phyloP scores from a whole-genome alignment of 2,113 vertebrate genomes.

The Cavia aperea region DNA sequence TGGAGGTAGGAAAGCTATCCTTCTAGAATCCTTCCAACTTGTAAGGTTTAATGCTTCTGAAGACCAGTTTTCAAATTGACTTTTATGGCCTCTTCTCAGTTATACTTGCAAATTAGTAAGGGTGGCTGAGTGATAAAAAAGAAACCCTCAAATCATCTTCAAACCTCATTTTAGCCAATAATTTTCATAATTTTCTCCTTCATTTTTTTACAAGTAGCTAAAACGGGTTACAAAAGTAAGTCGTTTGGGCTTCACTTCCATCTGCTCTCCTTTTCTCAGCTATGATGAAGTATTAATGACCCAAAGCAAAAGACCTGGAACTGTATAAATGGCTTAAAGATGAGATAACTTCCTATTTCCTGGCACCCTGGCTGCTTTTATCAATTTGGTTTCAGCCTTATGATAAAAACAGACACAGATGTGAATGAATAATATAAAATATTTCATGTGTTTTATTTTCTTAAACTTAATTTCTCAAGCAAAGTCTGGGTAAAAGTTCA shows the following conservation, averaged over 20 bases:
- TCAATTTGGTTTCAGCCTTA: background rate
- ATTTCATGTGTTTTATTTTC: background rate
- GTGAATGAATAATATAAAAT: conserved; percentile 30
- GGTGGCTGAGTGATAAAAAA: conserved; percentile 20
- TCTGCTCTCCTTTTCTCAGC: background rate
- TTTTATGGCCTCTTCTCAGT: background rate
- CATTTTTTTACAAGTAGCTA: background rate
- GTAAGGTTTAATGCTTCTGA: background rate
- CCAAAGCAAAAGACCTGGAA: background rate
- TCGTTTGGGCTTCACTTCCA: conserved; percentile 32
- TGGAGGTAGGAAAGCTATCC: background rate
- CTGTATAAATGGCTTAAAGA: background rate
- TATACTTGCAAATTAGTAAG: conserved; percentile 44
- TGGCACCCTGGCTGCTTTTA: conserved; percentile 22
- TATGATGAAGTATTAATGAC: conserved; percentile 31
- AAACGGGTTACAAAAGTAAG: conserved; percentile 32
- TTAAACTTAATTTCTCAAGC: background rate
- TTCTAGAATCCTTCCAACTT: background rate
- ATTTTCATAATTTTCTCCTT: background rate
- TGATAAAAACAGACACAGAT: conserved; percentile 13
- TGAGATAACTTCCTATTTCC: conserved; percentile 43
- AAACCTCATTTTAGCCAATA: background rate
- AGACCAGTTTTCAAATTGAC: conserved; percentile 29
- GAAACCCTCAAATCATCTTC: background rate
- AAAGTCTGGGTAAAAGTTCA: background rate